A percentile compares a stretch with the other conserved stretches of the same genome.
These are phyloP conservation scores for Cricetomys ansorgei DNA, from an alignment of 2,113 vertebrate species.

Conservation along the genomic window DNA sequence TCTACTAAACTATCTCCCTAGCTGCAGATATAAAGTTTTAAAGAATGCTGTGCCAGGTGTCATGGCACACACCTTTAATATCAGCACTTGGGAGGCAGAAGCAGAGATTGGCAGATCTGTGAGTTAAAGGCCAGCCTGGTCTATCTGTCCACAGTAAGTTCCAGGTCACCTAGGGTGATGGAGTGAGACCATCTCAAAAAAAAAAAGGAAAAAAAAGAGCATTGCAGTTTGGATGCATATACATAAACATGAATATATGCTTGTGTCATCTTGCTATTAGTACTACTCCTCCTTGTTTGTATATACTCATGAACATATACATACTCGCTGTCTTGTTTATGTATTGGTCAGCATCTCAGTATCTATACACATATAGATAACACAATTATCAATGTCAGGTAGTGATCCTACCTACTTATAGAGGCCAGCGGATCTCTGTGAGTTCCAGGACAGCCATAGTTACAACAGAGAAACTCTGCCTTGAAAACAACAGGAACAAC, in stretches of 20 bases:
- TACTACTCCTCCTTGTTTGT: not conserved
- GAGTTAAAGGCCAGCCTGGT: not conserved
- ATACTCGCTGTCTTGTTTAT: not conserved
- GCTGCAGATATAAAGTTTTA: not conserved
- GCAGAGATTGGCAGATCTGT: not conserved
- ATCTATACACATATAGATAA: not conserved
- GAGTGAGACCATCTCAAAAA: not conserved
- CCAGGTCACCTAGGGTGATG: not conserved
- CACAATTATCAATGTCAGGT: not conserved
- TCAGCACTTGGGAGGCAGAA: not conserved
- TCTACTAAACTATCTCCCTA: not conserved
- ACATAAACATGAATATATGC: not conserved
- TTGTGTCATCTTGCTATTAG: not conserved
- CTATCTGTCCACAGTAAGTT: not conserved
- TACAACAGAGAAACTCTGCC: no score
- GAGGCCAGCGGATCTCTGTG: no score
- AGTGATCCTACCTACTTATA: slow-evolving; percentile 2
- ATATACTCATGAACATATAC: not conserved
- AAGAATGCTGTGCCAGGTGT: not conserved
- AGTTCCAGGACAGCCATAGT: no score
- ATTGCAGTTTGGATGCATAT: not conserved
- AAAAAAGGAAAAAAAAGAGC: not conserved
- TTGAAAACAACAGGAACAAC: not conserved
- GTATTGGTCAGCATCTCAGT: not conserved
- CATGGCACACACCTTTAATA: not conserved